Evolutionary conservation across 2,113 vertebrate species (phyloP), one percentile per base, ranked within the genome.

Genomic region (Menura novaehollandiae): DNA sequence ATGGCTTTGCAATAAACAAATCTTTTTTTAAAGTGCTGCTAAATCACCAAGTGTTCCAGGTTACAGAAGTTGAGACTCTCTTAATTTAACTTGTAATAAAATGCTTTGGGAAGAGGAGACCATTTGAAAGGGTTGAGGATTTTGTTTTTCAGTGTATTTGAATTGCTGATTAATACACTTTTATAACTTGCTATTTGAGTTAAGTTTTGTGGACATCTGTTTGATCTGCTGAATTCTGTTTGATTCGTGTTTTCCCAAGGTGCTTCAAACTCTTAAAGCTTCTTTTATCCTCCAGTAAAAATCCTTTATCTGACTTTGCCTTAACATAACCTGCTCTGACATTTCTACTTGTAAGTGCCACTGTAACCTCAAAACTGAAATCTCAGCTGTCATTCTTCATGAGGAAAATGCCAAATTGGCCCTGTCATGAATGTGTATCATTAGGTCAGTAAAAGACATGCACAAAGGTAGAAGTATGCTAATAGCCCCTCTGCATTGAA

Each of bases 321-420:
- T 95, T 82, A 60, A 47, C 23, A 24, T 93, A 95, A 94, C 85
- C 86, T 58, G 28, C 85, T 88, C 71, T 97, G 95, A 85, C 94
- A 95, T 53, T 94, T 96, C 43, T 55, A 15, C 82, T 94, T 95
- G 63, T 95, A 84, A 95, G 78, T 92, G 92, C 83, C 92, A 89
- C 35, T 95, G 75, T 83, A 96, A 86, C 58, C 73, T 96, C 77
- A 92, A 92, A 74, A 91, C 92, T 89, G 88, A 88, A 82, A 96
- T 95, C 94, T 94, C 89, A 88, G 85, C 95, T 98, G 96, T 93
- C 94, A 76, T 89, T 93, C 69, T 94, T 85, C 73, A 44, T 94
- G 51, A 80, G 84, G 71, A 91, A 93, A 88, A 46, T 47, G 88
- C 76, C 91, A 91, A 72, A 85, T 63, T 80, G 71, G 67, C 63